Base-by-base conservation (phyloP, 2,797 vertebrate species). In the Selene dorsalis region DNA sequence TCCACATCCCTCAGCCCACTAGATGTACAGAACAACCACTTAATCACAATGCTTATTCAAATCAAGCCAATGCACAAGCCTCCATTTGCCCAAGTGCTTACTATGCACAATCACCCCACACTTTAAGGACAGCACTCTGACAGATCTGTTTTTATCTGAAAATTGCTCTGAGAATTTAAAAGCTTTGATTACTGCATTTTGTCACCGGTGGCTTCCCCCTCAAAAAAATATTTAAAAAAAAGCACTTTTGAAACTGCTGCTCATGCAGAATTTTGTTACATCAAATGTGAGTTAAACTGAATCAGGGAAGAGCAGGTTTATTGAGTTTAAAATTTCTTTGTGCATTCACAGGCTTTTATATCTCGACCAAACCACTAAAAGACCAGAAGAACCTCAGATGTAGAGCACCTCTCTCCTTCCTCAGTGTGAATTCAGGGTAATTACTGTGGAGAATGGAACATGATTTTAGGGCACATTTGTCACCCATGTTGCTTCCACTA, bases 41-140 rank as follows among this genome's bases (percentile, higher is more conserved):
- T 88, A 85, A 86, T 85, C 84, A 81, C 66, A 79, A 63, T 53
- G 88, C 73, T 84, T 90, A 87, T 85, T 89, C 82, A 90, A 89
- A 92, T 86, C 82, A 79, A 69, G 69, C 75, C 73, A 84, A 30
- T 43, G 53, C 82, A 74, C 69, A 64, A 59, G 59, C 68, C 55
- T 77, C 62, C 22, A 52, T 74, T 85, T 80, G 52, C 48, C 30
- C 22, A 45, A 73, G 70, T 70, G 67, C 64, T 80, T 78, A 64
- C 59, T 26, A 68, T 75, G 55, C 65, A 66, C 73, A 74, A 50
- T 77, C 71, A 64, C 66, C 79, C 39, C 35, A 59, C 8, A 18
- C 57, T 74, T 61, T 61, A 18, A 32, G 43, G 35, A 53, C 28
- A 60, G 53, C 10, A 17, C 53, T 64, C 45, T n/a, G 26, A 77